These are phyloP conservation scores for Morone chrysops DNA, from an alignment of 2,113 vertebrate genomes.

Conservation along the genomic window DNA sequence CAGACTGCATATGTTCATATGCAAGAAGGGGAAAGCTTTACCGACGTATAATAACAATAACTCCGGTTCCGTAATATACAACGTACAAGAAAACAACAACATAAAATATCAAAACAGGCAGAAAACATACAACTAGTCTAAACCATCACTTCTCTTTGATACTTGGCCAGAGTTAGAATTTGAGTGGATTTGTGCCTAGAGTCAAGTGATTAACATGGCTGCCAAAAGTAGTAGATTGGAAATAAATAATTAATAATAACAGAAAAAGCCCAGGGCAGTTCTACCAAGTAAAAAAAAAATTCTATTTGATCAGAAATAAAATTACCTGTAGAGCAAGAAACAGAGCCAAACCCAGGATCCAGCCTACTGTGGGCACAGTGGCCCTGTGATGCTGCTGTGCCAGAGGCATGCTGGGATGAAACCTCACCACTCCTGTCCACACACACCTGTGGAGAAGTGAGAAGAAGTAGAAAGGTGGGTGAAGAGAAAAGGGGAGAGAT, in stretches of 20 bases:
- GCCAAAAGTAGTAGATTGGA: slow-evolving; percentile 53
- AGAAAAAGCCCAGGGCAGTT: slow-evolving; percentile 27
- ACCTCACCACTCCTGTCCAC: slow-evolving; percentile 29
- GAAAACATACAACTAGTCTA: not conserved
- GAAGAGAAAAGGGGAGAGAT: not conserved
- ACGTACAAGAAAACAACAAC: not conserved
- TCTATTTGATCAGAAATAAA: not conserved
- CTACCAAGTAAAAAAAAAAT: not conserved
- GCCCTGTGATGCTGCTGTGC: slow-evolving; percentile 56
- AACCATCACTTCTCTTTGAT: slow-evolving; percentile 9
- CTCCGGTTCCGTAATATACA: not conserved
- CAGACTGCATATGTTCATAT: not conserved
- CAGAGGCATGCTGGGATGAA: slow-evolving; percentile 69
- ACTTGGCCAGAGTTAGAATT: slow-evolving; percentile 17
- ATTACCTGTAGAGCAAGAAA: slow-evolving; percentile 77
- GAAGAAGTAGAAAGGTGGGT: slow-evolving; percentile 3
- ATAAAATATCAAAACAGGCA: not conserved
- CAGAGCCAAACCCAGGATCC: slow-evolving; percentile 72
- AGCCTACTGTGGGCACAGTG: slow-evolving; percentile 52
- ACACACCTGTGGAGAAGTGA: slow-evolving; percentile 55
- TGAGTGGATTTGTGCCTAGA: slow-evolving; percentile 38
- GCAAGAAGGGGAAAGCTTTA: not conserved
- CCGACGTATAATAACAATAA: not conserved
- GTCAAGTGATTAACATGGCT: slow-evolving; percentile 41
- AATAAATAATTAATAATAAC: slow-evolving; percentile 45